Base-by-base conservation (phyloP, 2,888 invertebrate genomes). In the Cordilura impudica region DNA sequence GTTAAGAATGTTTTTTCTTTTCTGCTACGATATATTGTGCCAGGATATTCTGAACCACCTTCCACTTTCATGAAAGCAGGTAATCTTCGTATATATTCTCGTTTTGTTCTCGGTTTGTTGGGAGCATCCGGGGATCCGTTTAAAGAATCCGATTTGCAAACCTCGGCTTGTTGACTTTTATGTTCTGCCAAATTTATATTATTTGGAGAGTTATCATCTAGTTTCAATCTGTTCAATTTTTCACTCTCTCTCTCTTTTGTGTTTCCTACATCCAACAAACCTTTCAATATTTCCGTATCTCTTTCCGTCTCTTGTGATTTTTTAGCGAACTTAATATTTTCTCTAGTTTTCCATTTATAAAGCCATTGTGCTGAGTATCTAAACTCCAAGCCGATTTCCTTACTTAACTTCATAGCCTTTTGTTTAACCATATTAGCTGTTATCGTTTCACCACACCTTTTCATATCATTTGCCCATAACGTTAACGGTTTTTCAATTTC, bases 1-100 rank as follows among this genome's bases (percentile, higher is more conserved):
- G 78, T 79, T 14, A 79, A 39, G 35, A 74, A 79, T 0, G 74
- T 79, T 56, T 75, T 79, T 47, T 71, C 78, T 66, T 79, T 79
- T 39, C 74, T 61, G 35, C 61, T 69, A 14, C 61, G 53, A 16
- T 39, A 47, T 18, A 69, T 60, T 10, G 35, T 14, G 2, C 73
- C 73, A 2, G 74, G 23, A 51, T 23, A 23, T n/a, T 19, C 4
- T 47, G 19, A 18, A 47, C 18, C 47, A 19, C 19, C 47, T 19
- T 10, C 18, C 1, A 12, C 12, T 18, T 47, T 19, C 19, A 19
- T 47, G n/a, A 47, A 60, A 18, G 51, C 76, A 0, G 69, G 75
- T 3, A 65, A 2, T 21, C 51, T 31, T 29, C 58, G 58, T 10
- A 51, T 18, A 10, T 65, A 77, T 19, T 66, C 65, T 2, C 65